A percentile compares a stretch with the other conserved stretches of the same genome.
Conservation (phyloP, 2,888 invertebrate species). For the Rotaria magnacalcarata region DNA sequence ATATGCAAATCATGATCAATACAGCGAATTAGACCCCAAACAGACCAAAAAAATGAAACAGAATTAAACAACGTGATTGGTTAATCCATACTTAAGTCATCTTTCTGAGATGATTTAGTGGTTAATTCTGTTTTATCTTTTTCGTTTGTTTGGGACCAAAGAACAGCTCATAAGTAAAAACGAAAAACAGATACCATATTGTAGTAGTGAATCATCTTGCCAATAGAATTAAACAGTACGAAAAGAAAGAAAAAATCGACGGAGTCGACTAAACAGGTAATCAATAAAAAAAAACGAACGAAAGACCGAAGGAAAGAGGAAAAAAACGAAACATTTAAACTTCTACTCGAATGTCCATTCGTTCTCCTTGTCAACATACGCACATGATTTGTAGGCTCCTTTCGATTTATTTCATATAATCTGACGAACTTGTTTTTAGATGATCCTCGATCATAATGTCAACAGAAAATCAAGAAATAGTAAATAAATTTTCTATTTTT, state of each 20-base stretch:
- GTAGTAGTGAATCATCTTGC: background rate
- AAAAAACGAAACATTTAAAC: background rate
- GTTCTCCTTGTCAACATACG: background rate
- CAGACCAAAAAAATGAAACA: too few species aligned
- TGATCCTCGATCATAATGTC: background rate
- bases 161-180: background rate
- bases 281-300: background rate
- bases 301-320: background rate
- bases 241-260: background rate
- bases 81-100: too few species aligned
- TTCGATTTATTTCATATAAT: background rate
- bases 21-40: background rate
- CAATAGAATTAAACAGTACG: background rate
- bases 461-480: background rate
- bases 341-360: background rate
- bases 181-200: background rate
- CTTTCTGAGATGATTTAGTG: too few species aligned
- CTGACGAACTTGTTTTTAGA: background rate
- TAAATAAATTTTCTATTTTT: background rate
- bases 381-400: background rate
- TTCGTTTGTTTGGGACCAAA: too few species aligned
- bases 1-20: background rate
- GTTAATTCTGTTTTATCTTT: too few species aligned
- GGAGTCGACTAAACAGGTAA: background rate
- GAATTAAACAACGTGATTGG: too few species aligned